Evolutionary conservation across 2,888 invertebrate genomes (phyloP).

Genomic region (Graphium colonna): DNA sequence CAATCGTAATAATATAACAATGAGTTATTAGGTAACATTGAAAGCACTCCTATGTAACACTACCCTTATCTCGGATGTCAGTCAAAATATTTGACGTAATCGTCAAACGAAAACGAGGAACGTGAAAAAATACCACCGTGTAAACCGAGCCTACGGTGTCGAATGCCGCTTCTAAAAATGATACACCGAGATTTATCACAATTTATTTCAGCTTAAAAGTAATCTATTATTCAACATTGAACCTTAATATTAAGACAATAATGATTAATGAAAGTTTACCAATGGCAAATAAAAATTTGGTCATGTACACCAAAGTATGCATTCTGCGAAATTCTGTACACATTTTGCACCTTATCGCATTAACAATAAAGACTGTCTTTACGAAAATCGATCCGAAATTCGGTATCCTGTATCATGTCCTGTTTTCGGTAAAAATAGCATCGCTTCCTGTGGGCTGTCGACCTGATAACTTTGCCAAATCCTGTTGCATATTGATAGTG

Average conservation of each 20-base stretch:
- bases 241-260: slow-evolving; percentile 6
- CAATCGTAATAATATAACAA: too few relatives aligned
- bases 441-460: slow-evolving; percentile 46
- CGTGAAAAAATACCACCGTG: slow-evolving; percentile 10
- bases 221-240: slow-evolving; percentile 31
- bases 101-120: slow-evolving; percentile 13
- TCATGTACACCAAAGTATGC: not conserved
- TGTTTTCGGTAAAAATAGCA: slow-evolving; percentile 52
- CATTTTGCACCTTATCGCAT: not conserved
- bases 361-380: not conserved
- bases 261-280: slow-evolving; percentile 1
- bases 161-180: slow-evolving; percentile 55
- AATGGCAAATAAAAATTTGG: not conserved
- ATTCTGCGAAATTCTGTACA: not conserved
- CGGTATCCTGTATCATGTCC: slow-evolving; percentile 53
- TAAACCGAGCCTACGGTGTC: slow-evolving; percentile 41
- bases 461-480: slow-evolving; percentile 32
- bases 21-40: too few relatives aligned
- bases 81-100: slow-evolving; percentile 16
- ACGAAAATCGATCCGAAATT: not conserved
- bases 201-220: slow-evolving; percentile 27
- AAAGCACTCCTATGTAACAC: slow-evolving; percentile 7
- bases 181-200: slow-evolving; percentile 39
- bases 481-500: too few relatives aligned
- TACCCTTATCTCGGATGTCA: slow-evolving; percentile 12